Evolutionary conservation across 1,140 invertebrate genomes (phyloP).

Genomic region (Caenorhabditis remanei): DNA sequence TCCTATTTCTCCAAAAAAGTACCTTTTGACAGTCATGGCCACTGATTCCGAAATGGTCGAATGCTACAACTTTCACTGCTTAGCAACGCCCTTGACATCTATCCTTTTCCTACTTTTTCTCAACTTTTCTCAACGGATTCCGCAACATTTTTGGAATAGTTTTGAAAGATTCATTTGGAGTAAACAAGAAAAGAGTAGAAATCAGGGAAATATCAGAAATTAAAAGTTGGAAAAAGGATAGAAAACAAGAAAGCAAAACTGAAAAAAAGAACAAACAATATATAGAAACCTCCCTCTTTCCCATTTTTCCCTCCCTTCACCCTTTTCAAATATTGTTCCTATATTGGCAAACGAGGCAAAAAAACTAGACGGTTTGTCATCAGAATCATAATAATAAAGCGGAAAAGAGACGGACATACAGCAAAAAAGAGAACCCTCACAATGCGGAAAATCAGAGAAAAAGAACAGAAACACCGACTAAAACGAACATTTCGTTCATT

Average conservation of each 20-base stretch:
- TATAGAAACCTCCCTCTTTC: background rate
- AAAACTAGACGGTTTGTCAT: constrained; percentile 55
- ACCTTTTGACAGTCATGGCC: constrained; percentile 44
- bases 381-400: constrained; percentile 56
- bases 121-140: background rate
- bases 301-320: background rate
- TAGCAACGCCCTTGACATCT: constrained; percentile 51
- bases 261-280: constrained; percentile 32
- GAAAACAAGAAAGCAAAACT: constrained; percentile 1
- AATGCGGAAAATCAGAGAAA: background rate
- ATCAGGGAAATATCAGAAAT: background rate
- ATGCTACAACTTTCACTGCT: constrained; percentile 50
- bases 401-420: constrained; percentile 20
- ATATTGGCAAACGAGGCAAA: constrained; percentile 25
- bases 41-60: constrained; percentile 47
- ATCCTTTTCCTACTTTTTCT: background rate
- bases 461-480: background rate
- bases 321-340: constrained; percentile 46
- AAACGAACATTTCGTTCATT: constrained; percentile 28
- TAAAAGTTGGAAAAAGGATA: background rate
- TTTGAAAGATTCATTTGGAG: background rate
- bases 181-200: background rate
- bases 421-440: background rate
- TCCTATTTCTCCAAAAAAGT: background rate
- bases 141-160: constrained; percentile 4